Conservation (phyloP, 64 coral and sea anemone species). For the Pachyseris speciosa region DNA sequence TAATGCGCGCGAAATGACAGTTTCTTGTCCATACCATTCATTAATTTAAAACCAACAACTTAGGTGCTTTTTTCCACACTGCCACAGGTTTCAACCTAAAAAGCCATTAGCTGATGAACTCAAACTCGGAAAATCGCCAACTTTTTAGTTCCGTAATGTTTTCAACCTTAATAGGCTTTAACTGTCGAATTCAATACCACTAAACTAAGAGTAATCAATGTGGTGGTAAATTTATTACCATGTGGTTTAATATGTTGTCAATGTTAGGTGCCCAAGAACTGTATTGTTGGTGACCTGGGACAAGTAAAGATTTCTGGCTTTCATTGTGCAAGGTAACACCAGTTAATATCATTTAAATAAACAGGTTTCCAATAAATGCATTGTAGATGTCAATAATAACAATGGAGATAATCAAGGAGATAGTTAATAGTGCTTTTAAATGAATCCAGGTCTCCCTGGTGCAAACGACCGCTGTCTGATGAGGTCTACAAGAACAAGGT, state of each 20-base stretch:
- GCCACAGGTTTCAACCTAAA: no score
- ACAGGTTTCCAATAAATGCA: not conserved
- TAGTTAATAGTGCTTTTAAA: not conserved
- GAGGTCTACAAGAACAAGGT: conserved; percentile 52
- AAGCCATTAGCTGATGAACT: no score
- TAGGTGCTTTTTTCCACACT: no score
- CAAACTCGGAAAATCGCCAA: no score
- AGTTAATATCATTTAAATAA: not conserved
- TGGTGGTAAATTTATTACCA: not conserved
- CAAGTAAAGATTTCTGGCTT: conserved; percentile 82
- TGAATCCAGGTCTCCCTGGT: conserved; percentile 34
- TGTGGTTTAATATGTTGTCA: not conserved
- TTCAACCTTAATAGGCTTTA: no score
- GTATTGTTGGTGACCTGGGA: conserved; percentile 77
- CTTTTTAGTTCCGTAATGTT: no score
- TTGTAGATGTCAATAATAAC: not conserved
- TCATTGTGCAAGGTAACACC: conserved; percentile 79
- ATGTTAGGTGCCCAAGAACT: conserved; percentile 82
- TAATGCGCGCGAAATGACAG: no score
- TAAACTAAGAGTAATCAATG: not conserved
- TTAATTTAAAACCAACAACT: no score
- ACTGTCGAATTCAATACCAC: no score
- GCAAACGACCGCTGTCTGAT: conserved; percentile 22
- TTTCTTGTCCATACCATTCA: no score
- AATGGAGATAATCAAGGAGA: not conserved